phyloP scores from a whole-genome alignment of 2,888 invertebrate genomes.

The Blastobasis lacticolella region DNA sequence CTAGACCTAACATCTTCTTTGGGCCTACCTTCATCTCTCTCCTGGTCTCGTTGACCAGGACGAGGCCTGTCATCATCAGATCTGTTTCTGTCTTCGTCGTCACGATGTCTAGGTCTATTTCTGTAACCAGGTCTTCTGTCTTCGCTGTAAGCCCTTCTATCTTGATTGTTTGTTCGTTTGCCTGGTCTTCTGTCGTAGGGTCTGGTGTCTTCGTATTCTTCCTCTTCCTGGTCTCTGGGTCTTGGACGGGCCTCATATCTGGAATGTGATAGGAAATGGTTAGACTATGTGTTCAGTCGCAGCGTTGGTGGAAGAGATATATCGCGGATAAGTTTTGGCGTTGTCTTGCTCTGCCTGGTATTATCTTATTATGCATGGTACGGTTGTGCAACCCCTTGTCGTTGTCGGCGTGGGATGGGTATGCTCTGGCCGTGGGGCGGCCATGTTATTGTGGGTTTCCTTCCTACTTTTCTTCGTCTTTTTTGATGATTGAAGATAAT shows the following conservation, averaged over 20 bases:
- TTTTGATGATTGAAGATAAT: too few relatives aligned
- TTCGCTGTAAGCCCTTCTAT: slow-evolving; percentile 26
- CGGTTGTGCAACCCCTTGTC: too few relatives aligned
- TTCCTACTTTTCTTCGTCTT: too few relatives aligned
- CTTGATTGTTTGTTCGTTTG: slow-evolving; percentile 34
- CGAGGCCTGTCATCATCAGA: slow-evolving; percentile 21
- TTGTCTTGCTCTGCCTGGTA: too few relatives aligned
- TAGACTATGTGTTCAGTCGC: too few relatives aligned
- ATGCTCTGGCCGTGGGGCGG: too few relatives aligned
- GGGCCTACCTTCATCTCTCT: slow-evolving; percentile 22
- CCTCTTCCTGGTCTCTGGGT: slow-evolving; percentile 60
- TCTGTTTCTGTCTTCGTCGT: slow-evolving; percentile 42
- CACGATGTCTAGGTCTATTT: slow-evolving; percentile 42
- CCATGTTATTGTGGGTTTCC: too few relatives aligned
- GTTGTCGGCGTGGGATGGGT: too few relatives aligned
- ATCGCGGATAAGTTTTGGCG: too few relatives aligned
- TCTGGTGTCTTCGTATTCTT: slow-evolving; percentile 15
- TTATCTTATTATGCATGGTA: too few relatives aligned
- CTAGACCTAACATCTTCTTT: slow-evolving; percentile 25
- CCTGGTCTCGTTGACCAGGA: slow-evolving; percentile 11
- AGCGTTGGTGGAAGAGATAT: too few relatives aligned
- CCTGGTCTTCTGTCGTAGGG: slow-evolving; percentile 45
- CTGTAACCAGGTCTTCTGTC: slow-evolving; percentile 40
- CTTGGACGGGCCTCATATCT: slow-evolving; percentile 67
- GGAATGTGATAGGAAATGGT: slow-evolving; percentile 16